Conservation (phyloP, 2,888 invertebrate species). For the Cerastis rubricosa region DNA sequence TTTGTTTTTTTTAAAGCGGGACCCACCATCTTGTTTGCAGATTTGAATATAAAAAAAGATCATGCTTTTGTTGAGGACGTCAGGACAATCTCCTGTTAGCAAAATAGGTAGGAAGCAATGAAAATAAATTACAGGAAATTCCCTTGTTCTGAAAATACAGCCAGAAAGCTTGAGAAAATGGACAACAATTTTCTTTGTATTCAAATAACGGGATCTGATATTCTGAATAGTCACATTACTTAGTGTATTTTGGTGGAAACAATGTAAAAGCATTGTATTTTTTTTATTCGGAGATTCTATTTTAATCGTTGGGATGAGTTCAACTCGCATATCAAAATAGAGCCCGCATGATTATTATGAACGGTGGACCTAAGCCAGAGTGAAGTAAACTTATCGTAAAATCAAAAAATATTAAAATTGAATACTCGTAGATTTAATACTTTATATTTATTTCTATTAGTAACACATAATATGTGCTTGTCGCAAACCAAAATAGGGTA, state of each 20-base stretch:
- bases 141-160: slow-evolving; percentile 25
- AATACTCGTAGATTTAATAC: not conserved
- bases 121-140: slow-evolving; percentile 46
- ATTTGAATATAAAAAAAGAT: slow-evolving; percentile 20
- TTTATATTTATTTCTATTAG: not conserved
- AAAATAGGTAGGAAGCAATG: slow-evolving; percentile 43
- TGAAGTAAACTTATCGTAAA: not conserved
- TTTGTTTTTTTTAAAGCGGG: not conserved
- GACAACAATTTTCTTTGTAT: slow-evolving; percentile 36
- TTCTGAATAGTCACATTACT: slow-evolving; percentile 23
- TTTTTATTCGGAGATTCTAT: not conserved
- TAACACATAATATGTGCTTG: not conserved
- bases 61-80: slow-evolving; percentile 17
- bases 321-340: too few species aligned
- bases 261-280: slow-evolving; percentile 15
- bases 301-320: not conserved
- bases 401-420: not conserved
- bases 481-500: not conserved
- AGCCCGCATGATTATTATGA: not conserved
- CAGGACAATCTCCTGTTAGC: slow-evolving; percentile 23
- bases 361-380: not conserved
- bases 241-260: not conserved
- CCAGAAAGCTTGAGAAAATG: slow-evolving; percentile 16
- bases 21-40: not conserved
- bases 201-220: slow-evolving; percentile 27